Percentiles rank a stretch among this genome's conserved stretches.
Conservation (phyloP, 1,140 invertebrate genomes). For the Drosophila lini region DNA sequence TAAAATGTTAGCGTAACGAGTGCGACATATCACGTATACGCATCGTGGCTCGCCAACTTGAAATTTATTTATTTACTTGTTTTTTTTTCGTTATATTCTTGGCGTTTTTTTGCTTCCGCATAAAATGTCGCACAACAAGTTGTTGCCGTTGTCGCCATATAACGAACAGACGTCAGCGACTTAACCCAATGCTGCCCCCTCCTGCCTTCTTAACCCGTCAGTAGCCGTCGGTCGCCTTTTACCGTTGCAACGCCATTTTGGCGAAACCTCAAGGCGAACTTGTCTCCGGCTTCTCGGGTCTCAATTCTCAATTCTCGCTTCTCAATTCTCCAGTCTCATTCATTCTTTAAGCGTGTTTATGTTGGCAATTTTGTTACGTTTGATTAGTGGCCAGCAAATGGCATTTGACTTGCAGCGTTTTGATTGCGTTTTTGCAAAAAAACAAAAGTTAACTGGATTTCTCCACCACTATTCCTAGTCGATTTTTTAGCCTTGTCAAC, state of each 20-base stretch:
- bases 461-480: slow-evolving; percentile 34
- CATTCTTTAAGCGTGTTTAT: slow-evolving; percentile 77
- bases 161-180: slow-evolving; percentile 29
- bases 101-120: slow-evolving; percentile 62
- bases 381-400: slow-evolving; percentile 81
- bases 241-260: slow-evolving; percentile 80
- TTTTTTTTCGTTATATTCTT: slow-evolving; percentile 25
- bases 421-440: slow-evolving; percentile 53
- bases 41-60: slow-evolving; percentile 41
- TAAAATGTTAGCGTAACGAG: slow-evolving; percentile 32
- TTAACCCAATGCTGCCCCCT: slow-evolving; percentile 27
- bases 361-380: slow-evolving; percentile 77
- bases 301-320: neutral
- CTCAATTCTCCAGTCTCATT: slow-evolving; percentile 43
- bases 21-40: slow-evolving; percentile 76
- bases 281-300: slow-evolving; percentile 42
- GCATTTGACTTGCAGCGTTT: slow-evolving; percentile 74
- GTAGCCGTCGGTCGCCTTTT: slow-evolving; percentile 39
- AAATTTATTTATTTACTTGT: neutral
- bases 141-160: slow-evolving; percentile 45
- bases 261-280: slow-evolving; percentile 77
- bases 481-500: slow-evolving; percentile 60
- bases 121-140: slow-evolving; percentile 71
- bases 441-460: slow-evolving; percentile 69
- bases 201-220: neutral